These are phyloP conservation scores for Copidosoma floridanum DNA, from an alignment of 1,140 invertebrate genomes.

Conservation along the genomic window DNA sequence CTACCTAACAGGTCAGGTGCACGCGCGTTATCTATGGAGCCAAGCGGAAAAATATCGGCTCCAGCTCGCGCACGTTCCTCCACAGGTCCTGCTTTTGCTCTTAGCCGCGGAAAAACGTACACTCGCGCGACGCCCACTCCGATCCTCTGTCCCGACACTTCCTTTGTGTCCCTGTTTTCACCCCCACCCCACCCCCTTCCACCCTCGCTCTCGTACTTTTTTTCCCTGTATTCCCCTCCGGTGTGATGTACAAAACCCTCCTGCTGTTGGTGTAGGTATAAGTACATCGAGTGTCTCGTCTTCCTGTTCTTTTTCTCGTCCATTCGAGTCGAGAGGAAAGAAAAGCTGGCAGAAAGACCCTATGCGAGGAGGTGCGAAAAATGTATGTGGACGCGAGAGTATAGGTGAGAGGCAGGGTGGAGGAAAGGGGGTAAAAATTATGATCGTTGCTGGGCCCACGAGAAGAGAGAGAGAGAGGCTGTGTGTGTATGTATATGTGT, in stretches of 20 bases:
- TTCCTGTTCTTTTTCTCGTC: conserved; percentile 34
- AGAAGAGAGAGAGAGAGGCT: too few species aligned
- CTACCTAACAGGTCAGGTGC: conserved; percentile 19
- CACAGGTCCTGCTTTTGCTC: conserved; percentile 23
- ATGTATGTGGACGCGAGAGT: too few species aligned
- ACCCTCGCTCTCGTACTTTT: conserved; percentile 22
- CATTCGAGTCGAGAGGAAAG: conserved; percentile 39
- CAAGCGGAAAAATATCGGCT: conserved; percentile 43
- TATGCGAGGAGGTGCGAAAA: too few species aligned
- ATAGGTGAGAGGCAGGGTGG: not conserved
- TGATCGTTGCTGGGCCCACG: conserved; percentile 31
- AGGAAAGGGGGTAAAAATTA: conserved; percentile 39
- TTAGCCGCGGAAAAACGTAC: conserved; percentile 21
- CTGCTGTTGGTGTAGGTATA: too few species aligned
- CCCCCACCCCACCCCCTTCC: conserved; percentile 33
- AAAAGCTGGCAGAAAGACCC: too few species aligned
- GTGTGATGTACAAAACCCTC: too few species aligned
- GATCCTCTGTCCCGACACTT: conserved; percentile 29
- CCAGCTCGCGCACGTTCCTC: conserved; percentile 34
- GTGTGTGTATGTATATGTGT: too few species aligned
- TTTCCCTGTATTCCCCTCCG: conserved; percentile 24
- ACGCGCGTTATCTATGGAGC: conserved; percentile 16
- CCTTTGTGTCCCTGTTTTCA: conserved; percentile 33
- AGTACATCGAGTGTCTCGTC: too few species aligned
- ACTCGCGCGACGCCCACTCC: conserved; percentile 31